Percentiles rank a stretch among this genome's conserved stretches.
These are phyloP conservation scores for Crocuta crocuta DNA, from an alignment of 2,113 vertebrate species.

Conservation along the genomic window DNA sequence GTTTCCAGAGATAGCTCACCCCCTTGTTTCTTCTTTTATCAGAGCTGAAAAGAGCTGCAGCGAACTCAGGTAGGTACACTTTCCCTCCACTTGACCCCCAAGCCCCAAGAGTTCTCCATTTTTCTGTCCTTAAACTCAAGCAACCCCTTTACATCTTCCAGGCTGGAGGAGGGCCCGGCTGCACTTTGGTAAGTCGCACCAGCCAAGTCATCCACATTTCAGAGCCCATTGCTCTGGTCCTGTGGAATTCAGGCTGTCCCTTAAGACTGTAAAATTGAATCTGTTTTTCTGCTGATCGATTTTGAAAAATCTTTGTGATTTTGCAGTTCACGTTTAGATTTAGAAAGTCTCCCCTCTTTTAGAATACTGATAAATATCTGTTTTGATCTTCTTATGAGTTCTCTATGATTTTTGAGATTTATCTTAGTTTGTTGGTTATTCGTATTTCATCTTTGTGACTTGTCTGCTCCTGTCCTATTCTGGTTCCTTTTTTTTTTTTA, in stretches of 20 bases:
- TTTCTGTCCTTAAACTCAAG: background rate
- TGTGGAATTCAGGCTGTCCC: background rate
- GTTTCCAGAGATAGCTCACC: background rate
- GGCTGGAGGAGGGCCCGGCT: constrained; percentile 80
- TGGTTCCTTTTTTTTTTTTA: background rate
- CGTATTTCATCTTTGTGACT: background rate
- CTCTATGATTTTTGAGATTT: constrained; percentile 5
- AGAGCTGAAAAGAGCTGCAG: constrained; percentile 80
- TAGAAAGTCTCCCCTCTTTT: background rate
- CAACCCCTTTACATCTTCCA: constrained; percentile 33
- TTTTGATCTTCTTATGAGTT: background rate
- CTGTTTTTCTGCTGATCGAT: background rate
- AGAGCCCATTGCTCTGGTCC: background rate
- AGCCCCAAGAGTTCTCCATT: background rate
- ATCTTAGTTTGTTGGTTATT: background rate
- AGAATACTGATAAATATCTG: background rate
- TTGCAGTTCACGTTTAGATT: background rate
- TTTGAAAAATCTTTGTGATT: background rate
- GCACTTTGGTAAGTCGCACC: constrained; percentile 72
- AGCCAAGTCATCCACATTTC: background rate
- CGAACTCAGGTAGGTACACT: constrained; percentile 73
- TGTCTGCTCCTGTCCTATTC: background rate
- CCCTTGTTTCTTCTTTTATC: constrained; percentile 10
- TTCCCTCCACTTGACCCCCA: background rate
- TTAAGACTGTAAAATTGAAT: background rate